These are phyloP conservation scores for Plumapathes pennacea DNA, from an alignment of 92 coral and sea anemone species.

Conservation along the genomic window DNA sequence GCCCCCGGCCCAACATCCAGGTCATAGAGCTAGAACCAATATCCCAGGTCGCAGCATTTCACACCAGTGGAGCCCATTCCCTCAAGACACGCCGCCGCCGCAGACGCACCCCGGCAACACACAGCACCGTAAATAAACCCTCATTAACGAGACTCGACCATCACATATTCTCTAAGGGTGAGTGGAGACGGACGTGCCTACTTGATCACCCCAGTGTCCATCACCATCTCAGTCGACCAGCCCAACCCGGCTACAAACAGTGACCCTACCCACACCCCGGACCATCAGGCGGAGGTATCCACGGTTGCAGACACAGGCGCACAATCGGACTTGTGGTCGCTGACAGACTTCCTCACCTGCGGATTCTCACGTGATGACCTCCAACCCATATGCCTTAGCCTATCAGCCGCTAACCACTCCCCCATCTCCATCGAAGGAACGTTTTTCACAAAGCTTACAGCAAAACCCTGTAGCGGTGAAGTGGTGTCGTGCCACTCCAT, in stretches of 20 bases:
- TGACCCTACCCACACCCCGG: conserved; percentile 2
- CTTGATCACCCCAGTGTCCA: conserved; percentile 46
- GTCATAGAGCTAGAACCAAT: conserved; percentile 36
- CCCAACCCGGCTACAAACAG: background rate
- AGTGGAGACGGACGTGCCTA: conserved; percentile 43
- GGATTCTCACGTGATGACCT: conserved; percentile 53
- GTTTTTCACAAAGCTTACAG: conserved; percentile 28
- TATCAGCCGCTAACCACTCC: conserved; percentile 39
- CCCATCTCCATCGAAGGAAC: conserved; percentile 35
- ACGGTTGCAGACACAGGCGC: conserved; percentile 32
- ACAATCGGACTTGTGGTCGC: conserved; percentile 41
- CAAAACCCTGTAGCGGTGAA: background rate
- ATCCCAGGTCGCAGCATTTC: conserved; percentile 40
- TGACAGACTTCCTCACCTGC: conserved; percentile 22
- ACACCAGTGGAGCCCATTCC: conserved; percentile 5
- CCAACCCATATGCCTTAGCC: conserved; percentile 37
- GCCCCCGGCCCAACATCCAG: conserved; percentile 18
- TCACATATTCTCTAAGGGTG: conserved; percentile 44
- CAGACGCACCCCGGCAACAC: conserved; percentile 6
- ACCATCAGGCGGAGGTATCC: conserved; percentile 12
- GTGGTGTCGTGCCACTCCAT: conserved; percentile 31
- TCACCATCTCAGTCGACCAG: conserved; percentile 36
- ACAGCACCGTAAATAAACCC: conserved; percentile 14
- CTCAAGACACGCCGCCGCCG: conserved; percentile 14
- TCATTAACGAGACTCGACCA: conserved; percentile 31